Evolutionary conservation across 2,113 vertebrate genomes (phyloP).

Genomic region (Tylochromis polylepis): DNA sequence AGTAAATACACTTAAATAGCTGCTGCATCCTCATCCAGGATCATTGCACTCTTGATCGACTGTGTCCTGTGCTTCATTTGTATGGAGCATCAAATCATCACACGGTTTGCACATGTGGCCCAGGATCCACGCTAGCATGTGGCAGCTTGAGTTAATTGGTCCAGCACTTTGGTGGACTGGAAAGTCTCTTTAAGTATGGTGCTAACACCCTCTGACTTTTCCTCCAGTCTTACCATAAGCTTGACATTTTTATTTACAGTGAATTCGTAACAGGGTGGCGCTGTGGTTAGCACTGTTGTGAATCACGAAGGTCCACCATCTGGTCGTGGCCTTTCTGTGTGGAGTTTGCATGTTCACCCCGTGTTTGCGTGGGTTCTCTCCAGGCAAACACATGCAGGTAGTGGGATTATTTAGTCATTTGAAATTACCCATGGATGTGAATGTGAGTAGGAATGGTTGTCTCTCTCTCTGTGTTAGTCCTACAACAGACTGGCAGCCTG

Average conservation of each 20-base stretch:
- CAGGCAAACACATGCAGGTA: background rate
- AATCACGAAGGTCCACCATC: background rate
- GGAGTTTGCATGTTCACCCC: background rate
- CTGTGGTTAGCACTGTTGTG: background rate
- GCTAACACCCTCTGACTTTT: background rate
- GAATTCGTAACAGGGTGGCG: background rate
- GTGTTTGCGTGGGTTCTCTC: background rate
- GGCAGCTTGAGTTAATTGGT: background rate
- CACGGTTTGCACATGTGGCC: background rate
- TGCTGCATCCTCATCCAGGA: background rate
- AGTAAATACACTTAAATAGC: slow-evolving; percentile 21
- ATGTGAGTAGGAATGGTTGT: background rate
- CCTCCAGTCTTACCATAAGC: background rate
- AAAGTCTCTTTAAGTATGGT: background rate
- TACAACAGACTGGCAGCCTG: background rate
- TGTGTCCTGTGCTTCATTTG: background rate
- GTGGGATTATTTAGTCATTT: background rate
- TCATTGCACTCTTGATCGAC: background rate
- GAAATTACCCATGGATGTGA: background rate
- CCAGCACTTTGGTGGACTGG: background rate
- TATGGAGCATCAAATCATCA: background rate
- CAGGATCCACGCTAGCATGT: background rate
- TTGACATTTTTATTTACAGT: background rate
- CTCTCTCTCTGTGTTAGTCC: background rate
- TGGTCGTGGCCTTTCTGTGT: background rate